phyloP scores from a whole-genome alignment of 1,140 invertebrate genomes.

The Vanessa atalanta region DNA sequence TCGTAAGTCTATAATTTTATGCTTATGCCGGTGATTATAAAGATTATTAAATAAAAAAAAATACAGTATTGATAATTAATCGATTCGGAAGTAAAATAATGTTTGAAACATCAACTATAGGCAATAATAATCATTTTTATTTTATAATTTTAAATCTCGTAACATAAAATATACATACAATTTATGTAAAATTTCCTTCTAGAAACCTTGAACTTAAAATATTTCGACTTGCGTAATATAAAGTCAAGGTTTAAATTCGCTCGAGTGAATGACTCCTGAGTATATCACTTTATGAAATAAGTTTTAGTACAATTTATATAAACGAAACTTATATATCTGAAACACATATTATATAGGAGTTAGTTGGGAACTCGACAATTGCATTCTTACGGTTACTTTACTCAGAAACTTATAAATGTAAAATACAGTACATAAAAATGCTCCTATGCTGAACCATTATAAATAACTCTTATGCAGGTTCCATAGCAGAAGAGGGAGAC shows the following conservation, averaged over 20 bases:
- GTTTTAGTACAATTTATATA: too few relatives aligned
- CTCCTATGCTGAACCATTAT: neutral
- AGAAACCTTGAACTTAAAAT: conserved; percentile 3
- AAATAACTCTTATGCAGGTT: conserved; percentile 14
- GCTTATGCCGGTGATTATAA: too few relatives aligned
- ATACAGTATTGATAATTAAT: too few relatives aligned
- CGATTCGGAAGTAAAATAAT: too few relatives aligned
- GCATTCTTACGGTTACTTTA: too few relatives aligned
- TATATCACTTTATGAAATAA: neutral
- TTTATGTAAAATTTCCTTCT: neutral
- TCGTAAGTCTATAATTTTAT: neutral
- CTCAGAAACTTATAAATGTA: too few relatives aligned
- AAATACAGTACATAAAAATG: neutral
- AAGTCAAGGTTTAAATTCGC: conserved; percentile 15
- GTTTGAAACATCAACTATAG: too few relatives aligned
- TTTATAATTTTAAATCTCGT: neutral
- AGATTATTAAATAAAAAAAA: too few relatives aligned
- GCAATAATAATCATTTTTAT: too few relatives aligned
- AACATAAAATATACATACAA: neutral
- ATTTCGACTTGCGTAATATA: conserved; percentile 17
- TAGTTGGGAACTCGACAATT: neutral
- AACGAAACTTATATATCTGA: too few relatives aligned
- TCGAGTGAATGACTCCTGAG: conserved; percentile 2
- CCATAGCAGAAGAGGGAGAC: conserved; percentile 29
- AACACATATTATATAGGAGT: too few relatives aligned